Conservation (phyloP, 2,113 vertebrate species). For the Xenopus laevis region DNA sequence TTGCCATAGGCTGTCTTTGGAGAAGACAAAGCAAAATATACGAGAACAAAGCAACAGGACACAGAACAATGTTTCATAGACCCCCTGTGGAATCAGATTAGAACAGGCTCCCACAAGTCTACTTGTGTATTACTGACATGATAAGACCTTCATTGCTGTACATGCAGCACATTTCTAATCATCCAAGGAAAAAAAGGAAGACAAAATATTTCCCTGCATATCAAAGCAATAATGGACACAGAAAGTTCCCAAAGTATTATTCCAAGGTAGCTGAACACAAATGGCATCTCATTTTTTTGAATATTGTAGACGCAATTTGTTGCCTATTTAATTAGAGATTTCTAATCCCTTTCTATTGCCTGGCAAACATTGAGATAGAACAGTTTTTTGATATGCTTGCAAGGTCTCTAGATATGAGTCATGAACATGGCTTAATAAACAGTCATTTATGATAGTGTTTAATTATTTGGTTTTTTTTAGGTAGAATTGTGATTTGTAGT, state of each 20-base stretch:
- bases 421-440: too few species aligned
- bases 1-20: slow-evolving; percentile 4
- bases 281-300: too few species aligned
- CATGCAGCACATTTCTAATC: slow-evolving; percentile 13
- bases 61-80: slow-evolving; percentile 2
- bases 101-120: slow-evolving; percentile 8
- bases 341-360: too few species aligned
- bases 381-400: too few species aligned
- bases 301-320: too few species aligned
- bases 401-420: too few species aligned
- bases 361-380: too few species aligned
- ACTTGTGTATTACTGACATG: slow-evolving; percentile 9
- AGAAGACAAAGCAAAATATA: neutral
- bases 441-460: too few species aligned
- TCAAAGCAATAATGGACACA: slow-evolving; percentile 1
- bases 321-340: too few species aligned
- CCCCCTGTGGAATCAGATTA: slow-evolving; percentile 14
- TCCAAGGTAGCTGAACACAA: too few species aligned
- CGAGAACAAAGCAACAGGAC: slow-evolving; percentile 9
- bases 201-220: slow-evolving; percentile 9
- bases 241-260: slow-evolving; percentile 10
- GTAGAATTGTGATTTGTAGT: too few species aligned
- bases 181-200: neutral
- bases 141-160: slow-evolving; percentile 5
- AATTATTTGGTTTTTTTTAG: too few species aligned